phyloP scores from a whole-genome alignment of 2,113 vertebrate species.

The Larimichthys crocea region DNA sequence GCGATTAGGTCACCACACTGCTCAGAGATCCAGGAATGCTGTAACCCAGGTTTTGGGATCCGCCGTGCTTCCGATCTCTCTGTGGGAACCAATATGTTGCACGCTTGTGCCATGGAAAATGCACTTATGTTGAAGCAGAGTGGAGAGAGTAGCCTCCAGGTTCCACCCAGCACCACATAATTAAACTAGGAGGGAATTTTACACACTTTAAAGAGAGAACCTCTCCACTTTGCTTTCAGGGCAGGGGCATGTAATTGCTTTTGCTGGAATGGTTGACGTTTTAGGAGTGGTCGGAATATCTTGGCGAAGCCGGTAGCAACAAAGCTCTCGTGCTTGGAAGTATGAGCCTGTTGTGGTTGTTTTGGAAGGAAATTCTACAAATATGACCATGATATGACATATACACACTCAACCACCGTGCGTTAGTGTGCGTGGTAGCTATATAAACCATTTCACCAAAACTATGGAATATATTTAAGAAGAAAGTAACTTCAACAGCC shows the following conservation, averaged over 20 bases:
- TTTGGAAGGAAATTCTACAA: constrained; percentile 68
- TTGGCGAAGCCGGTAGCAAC: constrained; percentile 73
- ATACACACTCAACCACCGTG: constrained; percentile 32
- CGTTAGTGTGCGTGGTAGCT: constrained; percentile 34
- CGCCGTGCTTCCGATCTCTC: constrained; percentile 65
- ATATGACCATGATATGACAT: constrained; percentile 63
- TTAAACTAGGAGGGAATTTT: constrained; percentile 80
- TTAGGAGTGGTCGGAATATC: constrained; percentile 79
- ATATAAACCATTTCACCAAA: constrained; percentile 22
- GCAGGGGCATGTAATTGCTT: constrained; percentile 79
- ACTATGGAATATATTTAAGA: constrained; percentile 21
- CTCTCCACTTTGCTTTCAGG: constrained; percentile 73
- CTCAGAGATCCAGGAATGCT: constrained; percentile 71
- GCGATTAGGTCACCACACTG: constrained; percentile 79
- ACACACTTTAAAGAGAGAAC: constrained; percentile 77
- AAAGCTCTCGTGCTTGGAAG: constrained; percentile 72
- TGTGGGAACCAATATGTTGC: constrained; percentile 69
- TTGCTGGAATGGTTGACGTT: constrained; percentile 71
- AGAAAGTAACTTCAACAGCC: constrained; percentile 7
- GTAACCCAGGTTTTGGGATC: constrained; percentile 67
- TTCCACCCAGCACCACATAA: constrained; percentile 78
- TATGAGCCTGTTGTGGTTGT: constrained; percentile 70
- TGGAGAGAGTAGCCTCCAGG: constrained; percentile 55
- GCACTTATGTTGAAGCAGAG: constrained; percentile 53
- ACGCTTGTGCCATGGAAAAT: constrained; percentile 72